Base-by-base conservation (phyloP, 2,888 invertebrate genomes). In the Andrena haemorrhoa region DNA sequence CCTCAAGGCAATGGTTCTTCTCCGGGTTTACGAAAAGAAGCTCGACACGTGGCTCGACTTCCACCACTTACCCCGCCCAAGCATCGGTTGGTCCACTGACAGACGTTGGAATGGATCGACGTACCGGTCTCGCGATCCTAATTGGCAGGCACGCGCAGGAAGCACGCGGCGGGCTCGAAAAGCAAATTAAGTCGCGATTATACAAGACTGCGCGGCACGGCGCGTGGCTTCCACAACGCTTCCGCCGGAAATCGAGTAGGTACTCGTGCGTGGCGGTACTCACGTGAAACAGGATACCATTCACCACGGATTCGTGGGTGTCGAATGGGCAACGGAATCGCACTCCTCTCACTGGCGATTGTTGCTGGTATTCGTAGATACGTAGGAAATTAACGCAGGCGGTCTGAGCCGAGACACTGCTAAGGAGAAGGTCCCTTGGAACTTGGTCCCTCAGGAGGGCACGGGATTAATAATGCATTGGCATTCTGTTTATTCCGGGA, bases 241-340 rank as follows among this genome's bases (percentile, higher is more conserved):
- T 75, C 71, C 75, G 75, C 63, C 75, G 75, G 75, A 75, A 71
- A 75, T 71, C 63, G 35, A 63, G 75, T 75, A 71, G 56, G 75
- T 75, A 71, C 53, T 71, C 63, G 41, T 23, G 41, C 33, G 41
- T 41, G 41, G 41, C 72, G 61, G 63, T 71, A 63, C 53, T 61
- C 35, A 51, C 61, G 29, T 53, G 63, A 23, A 75, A 75, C 23
- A 41, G 63, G 63, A 75, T 56, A 51, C 63, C 53, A 20, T 75
- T 63, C 53, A 71, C 41, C 31, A 16, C 10, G 31, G 71, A 75
- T 63, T 63, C 29, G 53, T 51, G 20, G 31, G 41, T 41, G 16
- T 5, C 41, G 12, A 41, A 41, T 5, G 41, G 4, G 16, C 41
- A 12, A 41, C 41, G 16, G 41, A 16, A 41, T 16, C 16, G 41